Evolutionary conservation across 2,888 invertebrate genomes (phyloP).

Genomic region (Catocala fraxini): DNA sequence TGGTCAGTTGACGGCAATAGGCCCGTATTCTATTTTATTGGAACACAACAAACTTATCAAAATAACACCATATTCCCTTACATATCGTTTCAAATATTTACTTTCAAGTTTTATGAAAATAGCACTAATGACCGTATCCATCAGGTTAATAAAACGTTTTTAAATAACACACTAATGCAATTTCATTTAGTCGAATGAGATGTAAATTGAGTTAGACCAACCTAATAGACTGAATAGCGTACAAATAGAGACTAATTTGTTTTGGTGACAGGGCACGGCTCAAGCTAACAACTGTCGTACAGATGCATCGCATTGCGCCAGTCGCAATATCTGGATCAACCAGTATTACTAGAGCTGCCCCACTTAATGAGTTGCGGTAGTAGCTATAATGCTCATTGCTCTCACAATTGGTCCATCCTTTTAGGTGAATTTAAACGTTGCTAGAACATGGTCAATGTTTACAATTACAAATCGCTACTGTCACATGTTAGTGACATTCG

Average conservation of each 20-base stretch:
- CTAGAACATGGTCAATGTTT: neutral
- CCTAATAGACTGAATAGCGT: conserved; percentile 2
- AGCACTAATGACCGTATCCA: too few species aligned
- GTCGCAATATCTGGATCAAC: conserved; percentile 8
- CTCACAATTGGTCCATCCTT: conserved; percentile 11
- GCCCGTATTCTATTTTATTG: too few species aligned
- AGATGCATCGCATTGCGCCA: conserved; percentile 20
- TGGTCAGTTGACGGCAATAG: too few species aligned
- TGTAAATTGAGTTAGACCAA: neutral
- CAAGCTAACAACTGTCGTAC: conserved; percentile 5
- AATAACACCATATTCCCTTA: too few species aligned
- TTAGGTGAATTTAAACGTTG: conserved; percentile 7
- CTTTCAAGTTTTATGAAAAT: too few species aligned
- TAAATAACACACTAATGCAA: neutral
- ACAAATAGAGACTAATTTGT: conserved; percentile 13
- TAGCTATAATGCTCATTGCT: conserved; percentile 1
- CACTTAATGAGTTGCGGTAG: conserved; percentile 13
- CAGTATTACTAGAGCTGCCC: conserved; percentile 19
- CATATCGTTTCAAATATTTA: too few species aligned
- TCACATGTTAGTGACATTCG: too few species aligned
- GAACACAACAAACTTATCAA: too few species aligned
- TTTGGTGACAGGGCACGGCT: neutral
- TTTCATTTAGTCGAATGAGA: neutral
- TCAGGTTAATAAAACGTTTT: neutral
- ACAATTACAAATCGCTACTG: too few species aligned